phyloP scores from a whole-genome alignment of 2,888 invertebrate species.

The Acanthoscelides obtectus region DNA sequence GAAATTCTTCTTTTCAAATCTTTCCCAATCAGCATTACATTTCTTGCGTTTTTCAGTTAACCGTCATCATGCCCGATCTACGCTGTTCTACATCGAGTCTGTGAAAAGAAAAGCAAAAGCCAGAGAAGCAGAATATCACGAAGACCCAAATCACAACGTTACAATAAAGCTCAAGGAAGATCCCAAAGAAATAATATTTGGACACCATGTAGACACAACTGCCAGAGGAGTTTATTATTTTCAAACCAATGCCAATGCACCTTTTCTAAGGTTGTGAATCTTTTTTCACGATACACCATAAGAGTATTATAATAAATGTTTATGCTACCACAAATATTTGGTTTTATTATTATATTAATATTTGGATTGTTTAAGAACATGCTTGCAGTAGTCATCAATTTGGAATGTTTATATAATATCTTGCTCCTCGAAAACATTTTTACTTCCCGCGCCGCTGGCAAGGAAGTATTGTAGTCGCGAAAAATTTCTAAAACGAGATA shows the following conservation, averaged over 20 bases:
- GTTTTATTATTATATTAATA: not conserved
- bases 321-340: not conserved
- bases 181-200: slow-evolving; percentile 25
- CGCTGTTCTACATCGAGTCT: slow-evolving; percentile 49
- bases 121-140: slow-evolving; percentile 39
- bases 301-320: not conserved
- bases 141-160: slow-evolving; percentile 37
- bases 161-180: slow-evolving; percentile 29
- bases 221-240: slow-evolving; percentile 32
- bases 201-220: slow-evolving; percentile 24
- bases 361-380: too few species aligned
- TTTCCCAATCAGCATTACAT: not conserved
- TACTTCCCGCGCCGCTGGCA: too few species aligned
- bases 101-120: slow-evolving; percentile 42
- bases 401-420: too few species aligned
- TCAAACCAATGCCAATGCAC: slow-evolving; percentile 21
- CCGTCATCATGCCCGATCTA: slow-evolving; percentile 49
- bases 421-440: too few species aligned
- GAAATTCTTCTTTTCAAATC: not conserved
- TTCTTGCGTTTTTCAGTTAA: slow-evolving; percentile 40
- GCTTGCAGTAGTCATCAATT: too few species aligned
- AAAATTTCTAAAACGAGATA: too few species aligned
- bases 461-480: too few species aligned
- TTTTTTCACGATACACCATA: not conserved
- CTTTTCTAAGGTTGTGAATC: slow-evolving; percentile 14